Evolutionary conservation across 2,888 invertebrate genomes (phyloP).

Genomic region (Caenorhabditis doughertyi): DNA sequence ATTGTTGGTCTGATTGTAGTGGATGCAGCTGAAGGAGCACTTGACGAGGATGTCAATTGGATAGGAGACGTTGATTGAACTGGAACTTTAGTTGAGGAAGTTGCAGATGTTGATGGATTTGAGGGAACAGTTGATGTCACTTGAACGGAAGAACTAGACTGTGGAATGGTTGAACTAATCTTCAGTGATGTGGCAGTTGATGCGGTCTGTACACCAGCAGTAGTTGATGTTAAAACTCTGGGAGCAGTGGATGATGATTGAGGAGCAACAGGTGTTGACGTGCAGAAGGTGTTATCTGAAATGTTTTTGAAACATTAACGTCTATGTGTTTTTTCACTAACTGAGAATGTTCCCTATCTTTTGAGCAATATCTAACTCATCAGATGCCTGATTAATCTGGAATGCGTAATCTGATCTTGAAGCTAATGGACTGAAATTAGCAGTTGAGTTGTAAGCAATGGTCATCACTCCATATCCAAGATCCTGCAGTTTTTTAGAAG

Average conservation of each 20-base stretch:
- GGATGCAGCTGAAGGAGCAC: not conserved
- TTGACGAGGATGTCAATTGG: not conserved
- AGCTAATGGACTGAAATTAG: constrained; percentile 34
- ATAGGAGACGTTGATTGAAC: not conserved
- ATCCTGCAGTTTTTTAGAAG: not conserved
- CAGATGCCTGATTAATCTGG: not conserved
- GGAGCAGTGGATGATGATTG: not conserved
- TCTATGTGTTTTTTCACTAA: not conserved
- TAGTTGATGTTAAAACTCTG: not conserved
- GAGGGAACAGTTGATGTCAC: not conserved
- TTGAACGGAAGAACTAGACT: no score
- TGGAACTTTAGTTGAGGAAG: not conserved
- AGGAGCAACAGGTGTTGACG: no score
- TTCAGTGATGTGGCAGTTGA: not conserved
- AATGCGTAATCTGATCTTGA: not conserved
- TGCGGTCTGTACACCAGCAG: not conserved
- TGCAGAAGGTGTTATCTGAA: constrained; percentile 8
- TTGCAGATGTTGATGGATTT: not conserved
- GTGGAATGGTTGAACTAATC: no score
- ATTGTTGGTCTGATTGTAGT: not conserved
- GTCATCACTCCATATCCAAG: constrained; percentile 24
- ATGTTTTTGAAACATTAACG: not conserved
- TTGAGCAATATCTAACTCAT: constrained; percentile 23
- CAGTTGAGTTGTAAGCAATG: constrained; percentile 7
- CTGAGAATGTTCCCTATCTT: constrained; percentile 39